Base-by-base conservation (phyloP, 2,888 invertebrate species). In the Meandrusa payeni region DNA sequence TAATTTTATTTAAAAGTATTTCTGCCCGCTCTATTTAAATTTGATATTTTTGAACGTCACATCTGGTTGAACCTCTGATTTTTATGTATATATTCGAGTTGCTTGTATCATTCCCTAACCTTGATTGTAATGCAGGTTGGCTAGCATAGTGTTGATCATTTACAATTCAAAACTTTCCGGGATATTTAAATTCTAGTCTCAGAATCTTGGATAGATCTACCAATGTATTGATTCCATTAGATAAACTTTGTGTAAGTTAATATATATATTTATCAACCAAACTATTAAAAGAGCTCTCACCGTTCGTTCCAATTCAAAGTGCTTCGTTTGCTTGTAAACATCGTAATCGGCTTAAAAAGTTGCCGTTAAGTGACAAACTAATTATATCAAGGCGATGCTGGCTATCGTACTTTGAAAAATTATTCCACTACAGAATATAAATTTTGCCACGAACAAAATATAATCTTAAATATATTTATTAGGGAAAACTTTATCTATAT, bases 41-140 rank as follows among this genome's bases (percentile, higher is more conserved):
- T 50, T 48, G 57, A 59, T 57, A 61, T 58, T 61, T 55, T 58
- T 50, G 51, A 52, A 53, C 11, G 53, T 54, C 64, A 59, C 65
- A 67, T 66, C 61, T 69, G 69, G 64, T 53, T 52, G 62, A 51
- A 52, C 51, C 58, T 57, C 55, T n/a, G n/a, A n/a, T n/a, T n/a
- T n/a, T n/a, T 72, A 74, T 76, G 69, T 71, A 71, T 68, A 63
- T 66, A 64, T 57, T 52, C 50, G 45, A 52, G 54, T 54, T 56
- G 52, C 55, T 64, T 57, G 55, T 57, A 58, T 59, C 57, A 56
- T 59, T 55, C 54, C 46, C 44, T 60, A 58, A 58, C 69, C 68
- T 73, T 69, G 67, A 59, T 58, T 64, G 53, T 55, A 50, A 55
- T 57, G 55, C 54, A 57, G 53, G 52, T 50, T 53, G 50, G 55